Evolutionary conservation across 2,113 vertebrate genomes (phyloP).

Genomic region (Aptenodytes forsteri): DNA sequence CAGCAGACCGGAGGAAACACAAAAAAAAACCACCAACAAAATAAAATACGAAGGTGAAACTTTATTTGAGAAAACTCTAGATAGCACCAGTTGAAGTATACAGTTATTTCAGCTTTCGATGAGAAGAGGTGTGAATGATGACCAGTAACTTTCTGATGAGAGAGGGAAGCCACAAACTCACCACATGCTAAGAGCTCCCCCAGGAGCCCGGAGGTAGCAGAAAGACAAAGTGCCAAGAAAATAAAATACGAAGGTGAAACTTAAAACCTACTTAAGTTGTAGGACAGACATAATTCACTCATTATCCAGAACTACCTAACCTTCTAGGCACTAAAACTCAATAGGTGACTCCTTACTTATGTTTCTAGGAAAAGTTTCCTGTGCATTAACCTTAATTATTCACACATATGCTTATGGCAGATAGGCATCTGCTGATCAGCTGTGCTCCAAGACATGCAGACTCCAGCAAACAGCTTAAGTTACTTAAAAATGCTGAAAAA

Average conservation of each 20-base stretch:
- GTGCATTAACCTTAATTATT: background rate
- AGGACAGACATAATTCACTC: background rate
- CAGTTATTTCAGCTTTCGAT: background rate
- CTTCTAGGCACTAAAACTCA: background rate
- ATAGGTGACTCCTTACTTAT: background rate
- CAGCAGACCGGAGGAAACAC: too few relatives aligned
- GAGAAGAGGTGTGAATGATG: background rate
- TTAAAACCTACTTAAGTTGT: background rate
- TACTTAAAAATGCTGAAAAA: background rate
- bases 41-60: too few relatives aligned
- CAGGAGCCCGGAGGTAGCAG: background rate
- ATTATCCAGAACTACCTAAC: background rate
- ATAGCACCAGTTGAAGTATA: background rate
- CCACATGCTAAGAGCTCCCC: background rate
- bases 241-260: background rate
- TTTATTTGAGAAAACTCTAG: background rate
- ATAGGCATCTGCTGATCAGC: slow-evolving; percentile 10
- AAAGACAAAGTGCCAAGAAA: background rate
- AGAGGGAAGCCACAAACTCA: background rate
- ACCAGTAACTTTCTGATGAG: background rate
- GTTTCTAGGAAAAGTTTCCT: background rate
- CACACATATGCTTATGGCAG: background rate
- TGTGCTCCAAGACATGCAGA: background rate
- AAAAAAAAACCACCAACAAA: too few relatives aligned
- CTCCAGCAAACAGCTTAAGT: background rate